Evolutionary conservation across 2,888 invertebrate genomes (phyloP).

Genomic region (Syritta pipiens): DNA sequence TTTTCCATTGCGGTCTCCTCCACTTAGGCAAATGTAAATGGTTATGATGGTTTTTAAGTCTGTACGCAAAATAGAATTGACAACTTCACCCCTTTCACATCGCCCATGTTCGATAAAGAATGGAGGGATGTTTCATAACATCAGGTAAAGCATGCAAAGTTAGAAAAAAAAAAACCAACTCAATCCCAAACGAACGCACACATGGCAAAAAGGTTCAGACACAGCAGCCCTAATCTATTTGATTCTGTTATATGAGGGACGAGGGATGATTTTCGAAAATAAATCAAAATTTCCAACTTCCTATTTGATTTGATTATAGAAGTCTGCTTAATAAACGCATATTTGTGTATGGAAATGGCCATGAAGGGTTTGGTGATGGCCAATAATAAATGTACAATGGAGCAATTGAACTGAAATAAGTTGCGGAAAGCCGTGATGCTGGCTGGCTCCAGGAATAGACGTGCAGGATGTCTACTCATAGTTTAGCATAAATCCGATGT

Average conservation of each 20-base stretch:
- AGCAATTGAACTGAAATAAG: constrained; percentile 25
- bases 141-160: background rate
- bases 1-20: constrained; percentile 9
- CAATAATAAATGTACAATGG: constrained; percentile 25
- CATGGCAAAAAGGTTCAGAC: constrained; percentile 22
- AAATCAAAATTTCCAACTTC: constrained; percentile 46
- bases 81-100: constrained; percentile 14
- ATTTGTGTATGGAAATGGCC: constrained; percentile 35
- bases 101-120: background rate
- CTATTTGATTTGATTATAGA: constrained; percentile 47
- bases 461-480: too few relatives aligned
- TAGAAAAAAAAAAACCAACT: background rate
- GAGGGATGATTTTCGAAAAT: constrained; percentile 42
- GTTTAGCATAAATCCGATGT: too few relatives aligned
- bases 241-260: background rate
- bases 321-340: constrained; percentile 26
- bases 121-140: too few relatives aligned
- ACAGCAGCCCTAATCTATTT: constrained; percentile 23
- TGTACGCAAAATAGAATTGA: constrained; percentile 4
- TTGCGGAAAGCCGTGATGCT: too few relatives aligned
- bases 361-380: constrained; percentile 2
- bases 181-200: constrained; percentile 18
- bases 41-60: constrained; percentile 19
- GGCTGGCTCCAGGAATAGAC: too few relatives aligned
- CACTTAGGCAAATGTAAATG: constrained; percentile 7